Evolutionary conservation across 1,140 invertebrate species (phyloP).

Genomic region (Periplaneta americana): DNA sequence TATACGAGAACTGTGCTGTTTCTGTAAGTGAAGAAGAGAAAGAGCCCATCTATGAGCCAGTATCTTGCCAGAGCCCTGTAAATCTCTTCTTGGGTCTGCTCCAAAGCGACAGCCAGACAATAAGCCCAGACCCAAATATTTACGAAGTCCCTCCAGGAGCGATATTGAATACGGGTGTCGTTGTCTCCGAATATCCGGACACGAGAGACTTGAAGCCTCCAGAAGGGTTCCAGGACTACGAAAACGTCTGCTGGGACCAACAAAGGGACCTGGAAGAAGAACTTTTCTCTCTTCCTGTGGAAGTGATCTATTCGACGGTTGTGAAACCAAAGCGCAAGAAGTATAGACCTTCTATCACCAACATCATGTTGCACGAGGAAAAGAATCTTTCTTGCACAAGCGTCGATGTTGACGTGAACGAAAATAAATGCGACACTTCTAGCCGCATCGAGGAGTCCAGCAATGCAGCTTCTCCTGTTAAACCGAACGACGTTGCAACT

Average conservation of each 20-base stretch:
- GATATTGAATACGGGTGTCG: background rate
- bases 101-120: conserved; percentile 5
- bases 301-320: conserved; percentile 6
- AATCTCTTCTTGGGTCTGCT: conserved; percentile 18
- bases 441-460: background rate
- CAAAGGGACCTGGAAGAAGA: background rate
- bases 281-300: background rate
- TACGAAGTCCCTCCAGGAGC: conserved; percentile 22
- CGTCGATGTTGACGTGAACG: background rate
- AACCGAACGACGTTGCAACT: background rate
- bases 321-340: conserved; percentile 6
- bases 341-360: background rate
- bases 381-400: background rate
- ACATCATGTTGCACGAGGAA: background rate
- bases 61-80: conserved; percentile 3
- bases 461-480: background rate
- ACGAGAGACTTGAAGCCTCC: conserved; percentile 17
- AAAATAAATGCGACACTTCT: background rate
- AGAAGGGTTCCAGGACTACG: conserved; percentile 18
- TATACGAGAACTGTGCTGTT: background rate
- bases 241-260: conserved; percentile 10
- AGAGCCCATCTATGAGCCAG: conserved; percentile 20
- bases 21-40: conserved; percentile 8
- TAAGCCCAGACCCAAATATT: conserved; percentile 21
- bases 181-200: background rate